Conservation (phyloP, 2,888 invertebrate genomes). For the Girardia tigrina region DNA sequence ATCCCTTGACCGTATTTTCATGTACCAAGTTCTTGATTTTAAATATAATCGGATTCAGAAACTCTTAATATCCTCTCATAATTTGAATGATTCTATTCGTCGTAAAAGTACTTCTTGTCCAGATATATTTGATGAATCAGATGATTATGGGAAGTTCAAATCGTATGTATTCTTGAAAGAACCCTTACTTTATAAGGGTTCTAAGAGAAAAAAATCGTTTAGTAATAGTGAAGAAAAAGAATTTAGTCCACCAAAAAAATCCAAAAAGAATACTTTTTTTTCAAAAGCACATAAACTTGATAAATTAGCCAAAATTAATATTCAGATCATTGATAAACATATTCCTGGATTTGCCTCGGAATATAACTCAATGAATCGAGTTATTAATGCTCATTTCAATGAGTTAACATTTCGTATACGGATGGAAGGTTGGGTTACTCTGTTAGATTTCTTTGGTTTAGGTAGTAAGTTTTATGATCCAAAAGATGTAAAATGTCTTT, state of each 20-base stretch:
- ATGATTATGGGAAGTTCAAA: background rate
- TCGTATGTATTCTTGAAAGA: too few relatives aligned
- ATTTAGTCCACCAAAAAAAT: background rate
- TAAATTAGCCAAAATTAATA: conserved; percentile 63
- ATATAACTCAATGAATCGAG: conserved; percentile 56
- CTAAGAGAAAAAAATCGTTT: background rate
- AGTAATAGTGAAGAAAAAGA: background rate
- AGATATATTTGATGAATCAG: background rate
- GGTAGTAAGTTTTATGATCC: conserved; percentile 44
- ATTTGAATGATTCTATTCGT: background rate
- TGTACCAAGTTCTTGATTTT: background rate
- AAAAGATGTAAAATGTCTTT: conserved; percentile 28
- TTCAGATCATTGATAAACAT: conserved; percentile 57
- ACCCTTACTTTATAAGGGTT: background rate
- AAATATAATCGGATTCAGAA: background rate
- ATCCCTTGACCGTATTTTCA: background rate
- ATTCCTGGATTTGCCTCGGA: conserved; percentile 59
- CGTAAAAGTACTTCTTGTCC: background rate
- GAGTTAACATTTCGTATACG: conserved; percentile 76
- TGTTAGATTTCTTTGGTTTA: conserved; percentile 76
- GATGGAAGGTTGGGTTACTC: conserved; percentile 82
- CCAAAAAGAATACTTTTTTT: background rate
- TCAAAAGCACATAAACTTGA: conserved; percentile 45
- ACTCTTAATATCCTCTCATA: background rate
- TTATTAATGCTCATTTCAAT: conserved; percentile 70